Conservation (phyloP, 1,140 invertebrate species). For the Muscidifurax raptorellus region DNA sequence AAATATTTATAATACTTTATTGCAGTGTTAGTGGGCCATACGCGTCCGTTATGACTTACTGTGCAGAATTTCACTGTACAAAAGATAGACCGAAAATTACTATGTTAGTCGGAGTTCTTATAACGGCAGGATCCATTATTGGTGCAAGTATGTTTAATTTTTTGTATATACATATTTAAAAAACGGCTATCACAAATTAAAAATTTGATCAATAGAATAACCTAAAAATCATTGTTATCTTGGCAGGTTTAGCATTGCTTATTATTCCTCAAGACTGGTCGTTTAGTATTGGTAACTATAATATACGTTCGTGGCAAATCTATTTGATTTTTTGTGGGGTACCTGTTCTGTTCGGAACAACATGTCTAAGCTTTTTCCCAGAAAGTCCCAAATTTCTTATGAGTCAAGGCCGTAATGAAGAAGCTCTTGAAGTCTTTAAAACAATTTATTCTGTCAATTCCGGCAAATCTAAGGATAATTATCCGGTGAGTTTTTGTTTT, state of each 20-base stretch:
- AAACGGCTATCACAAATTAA: not conserved
- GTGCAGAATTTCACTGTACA: conserved; percentile 82
- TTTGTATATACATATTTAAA: not conserved
- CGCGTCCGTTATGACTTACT: conserved; percentile 81
- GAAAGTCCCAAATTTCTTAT: conserved; percentile 91
- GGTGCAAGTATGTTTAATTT: conserved; percentile 61
- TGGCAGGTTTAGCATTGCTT: conserved; percentile 74
- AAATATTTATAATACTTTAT: conserved; percentile 32
- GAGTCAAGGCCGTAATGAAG: conserved; percentile 81
- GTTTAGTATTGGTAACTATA: conserved; percentile 63
- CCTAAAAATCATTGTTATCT: conserved; percentile 63
- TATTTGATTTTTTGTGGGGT: conserved; percentile 81
- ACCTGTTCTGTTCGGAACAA: conserved; percentile 79
- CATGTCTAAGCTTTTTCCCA: conserved; percentile 81
- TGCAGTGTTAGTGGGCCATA: conserved; percentile 84
- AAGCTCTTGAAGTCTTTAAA: conserved; percentile 79
- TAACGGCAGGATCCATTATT: conserved; percentile 61
- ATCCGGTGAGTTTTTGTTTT: conserved; percentile 78
- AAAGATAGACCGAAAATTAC: conserved; percentile 80
- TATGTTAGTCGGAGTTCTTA: conserved; percentile 76
- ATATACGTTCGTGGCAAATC: conserved; percentile 84
- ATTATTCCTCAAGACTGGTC: conserved; percentile 73
- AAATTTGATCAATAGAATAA: not conserved
- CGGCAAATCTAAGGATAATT: conserved; percentile 77
- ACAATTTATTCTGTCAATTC: conserved; percentile 80